Evolutionary conservation across 2,113 vertebrate species (phyloP).

Genomic region (Pedionomus torquatus): DNA sequence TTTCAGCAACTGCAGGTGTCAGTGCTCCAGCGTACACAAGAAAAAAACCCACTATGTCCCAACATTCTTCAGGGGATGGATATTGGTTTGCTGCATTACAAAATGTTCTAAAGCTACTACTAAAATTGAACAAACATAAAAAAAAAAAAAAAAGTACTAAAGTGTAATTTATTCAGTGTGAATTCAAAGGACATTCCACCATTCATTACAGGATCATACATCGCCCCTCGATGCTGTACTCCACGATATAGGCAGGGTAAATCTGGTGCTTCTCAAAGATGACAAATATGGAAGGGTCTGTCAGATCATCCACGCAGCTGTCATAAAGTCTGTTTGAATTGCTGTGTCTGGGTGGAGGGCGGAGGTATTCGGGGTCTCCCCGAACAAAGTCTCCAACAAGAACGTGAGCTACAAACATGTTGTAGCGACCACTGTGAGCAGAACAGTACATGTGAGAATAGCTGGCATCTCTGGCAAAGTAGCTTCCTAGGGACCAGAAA

Average conservation of each 20-base stretch:
- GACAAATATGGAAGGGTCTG: conserved; percentile 82
- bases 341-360: conserved; percentile 65
- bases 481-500: conserved; percentile 78
- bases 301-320: conserved; percentile 79
- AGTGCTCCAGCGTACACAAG: neutral
- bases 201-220: conserved; percentile 6
- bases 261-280: conserved; percentile 90
- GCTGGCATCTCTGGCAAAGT: conserved; percentile 84
- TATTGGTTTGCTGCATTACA: neutral
- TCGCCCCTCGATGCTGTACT: neutral
- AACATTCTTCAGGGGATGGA: neutral
- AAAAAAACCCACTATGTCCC: neutral
- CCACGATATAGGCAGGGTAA: conserved; percentile 88
- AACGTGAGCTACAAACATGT: conserved; percentile 80
- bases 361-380: conserved; percentile 49
- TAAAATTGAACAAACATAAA: neutral
- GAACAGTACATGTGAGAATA: conserved; percentile 74
- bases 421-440: neutral
- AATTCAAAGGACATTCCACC: neutral
- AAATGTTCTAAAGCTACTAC: neutral
- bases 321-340: conserved; percentile 72
- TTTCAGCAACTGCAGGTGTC: neutral
- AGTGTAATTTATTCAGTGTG: neutral
- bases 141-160: neutral
- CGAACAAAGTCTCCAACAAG: conserved; percentile 75